Evolutionary conservation across 2,113 vertebrate species (phyloP), one percentile per base, ranked within the genome.

Genomic region (Pachycephala philippinensis): DNA sequence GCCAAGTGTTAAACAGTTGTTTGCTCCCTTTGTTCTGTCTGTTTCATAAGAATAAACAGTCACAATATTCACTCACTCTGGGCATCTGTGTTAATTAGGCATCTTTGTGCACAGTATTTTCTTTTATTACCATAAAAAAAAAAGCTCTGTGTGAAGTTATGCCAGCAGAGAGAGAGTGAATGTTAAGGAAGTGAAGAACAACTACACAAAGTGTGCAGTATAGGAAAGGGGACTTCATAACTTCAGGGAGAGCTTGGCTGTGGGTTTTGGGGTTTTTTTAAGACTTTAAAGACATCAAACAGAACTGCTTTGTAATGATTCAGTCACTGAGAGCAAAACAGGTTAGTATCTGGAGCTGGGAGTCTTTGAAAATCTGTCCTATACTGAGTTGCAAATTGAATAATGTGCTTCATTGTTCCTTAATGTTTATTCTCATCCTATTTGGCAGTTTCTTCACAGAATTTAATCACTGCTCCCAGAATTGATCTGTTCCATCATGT

Each of bases 391-490:
- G 64, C 83, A 92, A 94, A 84, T 90, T 84, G 72, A 93, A 92
- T 96, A 90, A 93, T 78, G 68, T 53, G 60, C 52, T 81, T 94
- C 88, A 89, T 92, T 95, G 95, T 96, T 95, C 81, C 92, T 94
- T 90, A 84, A 81, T 95, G 68, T 90, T 97, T 90, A 74, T 95
- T 94, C 92, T 87, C 86, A 71, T 84, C 69, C 80, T 79, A 53
- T 94, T 95, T 94, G 93, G 92, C 88, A 90, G 44, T 90, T 94
- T 92, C 93, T 92, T 93, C 77, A 72, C 57, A 89, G 86, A 90
- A 84, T 76, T 92, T 87, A 94, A 96, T 95, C 88, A 14, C 80
- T 84, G 76, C 76, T 94, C 71, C 59, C 69, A 87, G 88, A 87
- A 94, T 50, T 86, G 86, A 82, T 97, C 81, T 89, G 90, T 93